Base-by-base conservation (phyloP, 2,113 vertebrate genomes). In the Salvator merianae region DNA sequence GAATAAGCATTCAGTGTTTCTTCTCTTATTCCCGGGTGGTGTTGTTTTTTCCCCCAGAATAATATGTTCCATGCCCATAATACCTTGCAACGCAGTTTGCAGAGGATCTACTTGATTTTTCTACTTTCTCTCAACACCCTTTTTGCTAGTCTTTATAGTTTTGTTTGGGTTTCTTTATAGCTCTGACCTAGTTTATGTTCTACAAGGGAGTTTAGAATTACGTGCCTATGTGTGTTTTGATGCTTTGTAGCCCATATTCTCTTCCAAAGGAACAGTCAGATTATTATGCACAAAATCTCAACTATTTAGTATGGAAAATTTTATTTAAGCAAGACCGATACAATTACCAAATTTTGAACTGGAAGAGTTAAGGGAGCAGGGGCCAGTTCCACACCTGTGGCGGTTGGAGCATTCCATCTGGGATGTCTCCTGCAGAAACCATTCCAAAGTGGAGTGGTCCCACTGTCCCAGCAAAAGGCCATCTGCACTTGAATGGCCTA, bases 81-180 rank as follows among this genome's bases (percentile, higher is more conserved):
- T 12, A 22, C 3, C 55, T 55, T n/a, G n/a, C n/a, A n/a, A 55
- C 30, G 36, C 18, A 47, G n/a, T 18, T 38, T 20, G 24, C 34
- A 38, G 55, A 71, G 18, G 83, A 9, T 32, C 38, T 0, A 59
- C 74, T 63, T 6, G 12, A 47, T 30, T 1, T 20, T 72, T 38
- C 3, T 32, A 0, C 43, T 1, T n/a, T 10, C 26, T 26, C n/a
- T 32, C 0, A 14, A 43, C 28, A 26, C 7, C 38, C 66, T 0
- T 0, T 76, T 38, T 71, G 4, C 2, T 34, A 38, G 6, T 6
- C 34, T 79, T 38, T n/a, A n/a, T n/a, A n/a, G n/a, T n/a, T 20
- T 5, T 9, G 32, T 34, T 24, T 38, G 20, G 34, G 71, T 26
- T 43, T 43, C 38, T 13, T 13, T 43, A 8, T 8, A 26, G 71